Percentiles rank a stretch among this genome's conserved stretches.
phyloP scores from a whole-genome alignment of 2,113 vertebrate species.

The Epinephelus lanceolatus region DNA sequence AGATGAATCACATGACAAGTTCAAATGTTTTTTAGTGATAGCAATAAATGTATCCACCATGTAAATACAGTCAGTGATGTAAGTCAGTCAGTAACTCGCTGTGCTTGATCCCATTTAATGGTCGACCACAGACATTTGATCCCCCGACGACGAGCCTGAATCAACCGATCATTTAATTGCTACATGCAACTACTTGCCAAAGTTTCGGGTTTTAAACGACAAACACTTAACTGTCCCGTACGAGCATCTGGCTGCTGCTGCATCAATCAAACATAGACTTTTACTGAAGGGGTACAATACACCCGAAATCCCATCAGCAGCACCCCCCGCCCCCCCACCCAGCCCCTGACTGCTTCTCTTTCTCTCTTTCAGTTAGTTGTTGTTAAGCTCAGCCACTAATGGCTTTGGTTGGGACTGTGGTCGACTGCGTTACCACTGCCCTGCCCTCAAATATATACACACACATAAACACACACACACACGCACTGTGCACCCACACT shows the following conservation, averaged over 20 bases:
- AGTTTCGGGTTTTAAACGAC: background rate
- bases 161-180: background rate
- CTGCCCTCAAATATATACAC: slow-evolving; percentile 50
- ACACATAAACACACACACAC: slow-evolving; percentile 23
- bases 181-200: background rate
- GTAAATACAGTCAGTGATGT: too few species aligned
- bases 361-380: slow-evolving; percentile 51
- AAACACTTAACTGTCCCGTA: too few species aligned
- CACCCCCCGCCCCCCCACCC: background rate
- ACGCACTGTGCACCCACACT: background rate
- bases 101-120: too few species aligned
- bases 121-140: too few species aligned
- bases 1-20: too few species aligned
- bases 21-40: too few species aligned
- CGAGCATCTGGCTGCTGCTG: background rate
- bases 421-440: slow-evolving; percentile 52
- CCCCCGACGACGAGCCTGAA: too few species aligned
- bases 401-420: slow-evolving; percentile 68
- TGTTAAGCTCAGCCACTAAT: slow-evolving; percentile 75
- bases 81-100: too few species aligned
- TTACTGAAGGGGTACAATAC: background rate
- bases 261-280: background rate
- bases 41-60: too few species aligned
- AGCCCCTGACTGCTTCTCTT: background rate
- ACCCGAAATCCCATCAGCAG: background rate